Conservation (phyloP, 2,113 vertebrate genomes). For the Caretta caretta region DNA sequence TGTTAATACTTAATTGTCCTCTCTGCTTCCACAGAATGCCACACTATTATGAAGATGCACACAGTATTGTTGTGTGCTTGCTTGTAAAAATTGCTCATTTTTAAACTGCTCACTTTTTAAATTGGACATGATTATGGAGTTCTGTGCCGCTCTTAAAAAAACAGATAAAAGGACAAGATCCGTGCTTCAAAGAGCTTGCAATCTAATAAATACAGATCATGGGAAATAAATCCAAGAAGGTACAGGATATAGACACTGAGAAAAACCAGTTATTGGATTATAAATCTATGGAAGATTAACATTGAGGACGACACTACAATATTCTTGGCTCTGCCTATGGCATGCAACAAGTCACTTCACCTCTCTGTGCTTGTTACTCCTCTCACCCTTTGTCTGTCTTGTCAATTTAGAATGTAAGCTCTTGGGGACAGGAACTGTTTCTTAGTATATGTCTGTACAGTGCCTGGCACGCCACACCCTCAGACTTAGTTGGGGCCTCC, state of each 20-base stretch:
- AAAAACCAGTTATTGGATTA: not conserved
- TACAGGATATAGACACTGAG: not conserved
- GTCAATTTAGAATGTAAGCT: not conserved
- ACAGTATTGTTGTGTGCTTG: not conserved
- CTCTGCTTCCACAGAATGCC: rapidly evolving
- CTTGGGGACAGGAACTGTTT: not conserved
- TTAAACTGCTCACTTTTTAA: not conserved
- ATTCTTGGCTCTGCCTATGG: not conserved
- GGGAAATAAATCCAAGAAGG: not conserved
- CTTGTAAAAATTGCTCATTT: not conserved
- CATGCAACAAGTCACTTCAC: rapidly evolving
- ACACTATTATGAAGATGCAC: not conserved
- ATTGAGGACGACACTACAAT: not conserved
- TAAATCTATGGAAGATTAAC: not conserved
- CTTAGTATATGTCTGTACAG: not conserved
- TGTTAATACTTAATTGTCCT: not conserved
- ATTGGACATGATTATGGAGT: not conserved
- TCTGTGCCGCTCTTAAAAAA: not conserved
- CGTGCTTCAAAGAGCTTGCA: not conserved
- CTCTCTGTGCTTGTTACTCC: too few relatives aligned
- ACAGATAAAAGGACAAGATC: not conserved
- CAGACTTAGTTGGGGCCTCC: not conserved
- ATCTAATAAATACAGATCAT: not conserved
- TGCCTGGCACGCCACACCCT: not conserved
- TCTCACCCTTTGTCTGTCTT: not conserved